phyloP scores from a whole-genome alignment of 2,797 vertebrate species.

The Xyrichtys novacula region DNA sequence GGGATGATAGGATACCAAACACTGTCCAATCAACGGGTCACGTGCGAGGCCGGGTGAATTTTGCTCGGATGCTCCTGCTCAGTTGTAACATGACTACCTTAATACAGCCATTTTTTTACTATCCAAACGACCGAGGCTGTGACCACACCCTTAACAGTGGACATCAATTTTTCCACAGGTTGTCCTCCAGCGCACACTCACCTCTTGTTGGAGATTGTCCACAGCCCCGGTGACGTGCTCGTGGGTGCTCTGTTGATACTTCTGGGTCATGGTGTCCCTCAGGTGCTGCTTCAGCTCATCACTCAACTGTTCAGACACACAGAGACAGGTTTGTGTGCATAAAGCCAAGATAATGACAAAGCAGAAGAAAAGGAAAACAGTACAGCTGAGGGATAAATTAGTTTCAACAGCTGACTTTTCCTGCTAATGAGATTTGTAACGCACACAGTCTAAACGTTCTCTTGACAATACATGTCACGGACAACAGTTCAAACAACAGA shows the following conservation, averaged over 20 bases:
- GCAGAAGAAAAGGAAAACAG: slow-evolving; percentile 8
- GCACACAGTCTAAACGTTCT: slow-evolving; percentile 16
- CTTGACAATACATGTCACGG: slow-evolving; percentile 16
- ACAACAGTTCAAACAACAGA: slow-evolving; percentile 23
- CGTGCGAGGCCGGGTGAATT: slow-evolving; percentile 27
- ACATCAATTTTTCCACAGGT: not conserved
- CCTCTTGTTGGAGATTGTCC: slow-evolving; percentile 97
- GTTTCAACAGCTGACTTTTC: slow-evolving; percentile 19
- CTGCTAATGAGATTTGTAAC: slow-evolving; percentile 31
- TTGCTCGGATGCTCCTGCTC: not conserved
- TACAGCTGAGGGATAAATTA: slow-evolving; percentile 20
- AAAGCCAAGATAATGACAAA: slow-evolving; percentile 8
- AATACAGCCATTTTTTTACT: not conserved
- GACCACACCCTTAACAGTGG: not conserved
- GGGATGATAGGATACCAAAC: slow-evolving; percentile 40
- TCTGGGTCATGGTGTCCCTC: slow-evolving; percentile 91
- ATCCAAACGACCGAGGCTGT: not conserved
- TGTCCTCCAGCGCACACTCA: slow-evolving; percentile 57
- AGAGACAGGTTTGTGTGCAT: slow-evolving; percentile 23
- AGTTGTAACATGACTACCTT: not conserved
- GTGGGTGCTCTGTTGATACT: slow-evolving; percentile 77
- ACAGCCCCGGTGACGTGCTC: slow-evolving; percentile 91
- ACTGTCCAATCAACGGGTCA: slow-evolving; percentile 33
- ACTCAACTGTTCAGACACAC: slow-evolving; percentile 85
- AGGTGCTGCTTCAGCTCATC: slow-evolving; percentile 93